Conservation (phyloP, 2,797 vertebrate genomes). For the Siniperca obscura region DNA sequence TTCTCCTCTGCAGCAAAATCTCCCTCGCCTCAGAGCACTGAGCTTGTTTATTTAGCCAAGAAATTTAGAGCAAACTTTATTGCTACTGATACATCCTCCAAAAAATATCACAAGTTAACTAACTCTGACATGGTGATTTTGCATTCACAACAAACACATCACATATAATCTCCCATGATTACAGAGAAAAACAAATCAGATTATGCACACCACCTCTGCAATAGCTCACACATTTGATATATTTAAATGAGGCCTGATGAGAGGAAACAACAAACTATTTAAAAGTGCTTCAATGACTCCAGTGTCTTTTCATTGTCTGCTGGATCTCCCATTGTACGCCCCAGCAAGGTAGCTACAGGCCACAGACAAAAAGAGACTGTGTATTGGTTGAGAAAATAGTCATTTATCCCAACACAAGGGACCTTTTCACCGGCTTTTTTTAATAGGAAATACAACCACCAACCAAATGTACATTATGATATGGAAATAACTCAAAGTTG, state of each 20-base stretch:
- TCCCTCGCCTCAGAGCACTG: constrained; percentile 17
- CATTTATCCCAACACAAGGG: constrained; percentile 59
- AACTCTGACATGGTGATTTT: constrained; percentile 9
- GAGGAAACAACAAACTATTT: constrained; percentile 56
- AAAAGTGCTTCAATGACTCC: constrained; percentile 51
- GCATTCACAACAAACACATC: not conserved
- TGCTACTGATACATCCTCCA: constrained; percentile 19
- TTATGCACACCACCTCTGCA: not conserved
- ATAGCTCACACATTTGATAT: constrained; percentile 1
- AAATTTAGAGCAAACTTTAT: constrained; percentile 19
- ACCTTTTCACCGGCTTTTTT: constrained; percentile 38
- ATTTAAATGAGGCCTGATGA: constrained; percentile 61
- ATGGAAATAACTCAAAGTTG: constrained; percentile 52
- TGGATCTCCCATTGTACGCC: constrained; percentile 65
- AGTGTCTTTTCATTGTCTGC: constrained; percentile 66
- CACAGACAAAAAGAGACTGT: constrained; percentile 52
- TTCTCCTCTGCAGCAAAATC: constrained; percentile 28
- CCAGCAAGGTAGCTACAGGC: constrained; percentile 59
- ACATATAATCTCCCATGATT: not conserved
- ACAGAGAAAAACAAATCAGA: constrained; percentile 4
- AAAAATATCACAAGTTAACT: constrained; percentile 6
- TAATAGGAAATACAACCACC: constrained; percentile 2
- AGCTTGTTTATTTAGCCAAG: constrained; percentile 46
- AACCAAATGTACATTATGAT: constrained; percentile 38
- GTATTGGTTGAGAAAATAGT: constrained; percentile 52